These are phyloP conservation scores for Linnaemya vulpina DNA, from an alignment of 2,888 invertebrate genomes.

Conservation along the genomic window DNA sequence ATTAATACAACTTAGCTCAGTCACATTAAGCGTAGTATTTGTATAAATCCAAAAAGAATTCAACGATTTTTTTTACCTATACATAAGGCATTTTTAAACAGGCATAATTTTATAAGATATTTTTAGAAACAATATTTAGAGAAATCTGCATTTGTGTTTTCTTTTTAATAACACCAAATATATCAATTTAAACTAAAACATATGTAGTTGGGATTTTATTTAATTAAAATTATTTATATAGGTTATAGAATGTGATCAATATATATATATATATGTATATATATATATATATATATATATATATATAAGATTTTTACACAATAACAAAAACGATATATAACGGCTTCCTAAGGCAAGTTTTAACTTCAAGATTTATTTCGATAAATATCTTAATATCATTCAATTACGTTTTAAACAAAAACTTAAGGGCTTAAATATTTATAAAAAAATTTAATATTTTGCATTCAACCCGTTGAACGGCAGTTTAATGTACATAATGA, in stretches of 20 bases:
- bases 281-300: too few relatives aligned
- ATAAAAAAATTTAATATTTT: too few relatives aligned
- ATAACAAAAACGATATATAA: too few relatives aligned
- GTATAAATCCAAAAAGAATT: background rate
- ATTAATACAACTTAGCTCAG: conserved; percentile 6
- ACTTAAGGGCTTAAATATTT: too few relatives aligned
- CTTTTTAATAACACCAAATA: conserved; percentile 22
- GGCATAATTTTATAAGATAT: background rate
- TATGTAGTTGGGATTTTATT: background rate
- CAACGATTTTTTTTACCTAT: conserved; percentile 13
- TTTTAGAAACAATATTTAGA: conserved; percentile 15
- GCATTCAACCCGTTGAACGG: background rate
- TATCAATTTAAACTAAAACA: background rate
- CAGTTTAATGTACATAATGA: background rate
- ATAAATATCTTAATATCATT: too few relatives aligned
- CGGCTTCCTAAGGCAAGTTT: too few relatives aligned
- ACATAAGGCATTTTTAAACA: background rate
- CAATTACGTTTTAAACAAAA: too few relatives aligned
- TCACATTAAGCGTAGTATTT: background rate
- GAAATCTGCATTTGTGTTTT: conserved; percentile 6
- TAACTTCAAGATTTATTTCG: too few relatives aligned
- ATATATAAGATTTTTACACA: too few relatives aligned
- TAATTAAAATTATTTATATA: background rate
- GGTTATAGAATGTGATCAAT: too few relatives aligned
- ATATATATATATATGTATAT: too few relatives aligned